Base-by-base conservation (phyloP, 2,797 vertebrate species). In the Falco biarmicus region DNA sequence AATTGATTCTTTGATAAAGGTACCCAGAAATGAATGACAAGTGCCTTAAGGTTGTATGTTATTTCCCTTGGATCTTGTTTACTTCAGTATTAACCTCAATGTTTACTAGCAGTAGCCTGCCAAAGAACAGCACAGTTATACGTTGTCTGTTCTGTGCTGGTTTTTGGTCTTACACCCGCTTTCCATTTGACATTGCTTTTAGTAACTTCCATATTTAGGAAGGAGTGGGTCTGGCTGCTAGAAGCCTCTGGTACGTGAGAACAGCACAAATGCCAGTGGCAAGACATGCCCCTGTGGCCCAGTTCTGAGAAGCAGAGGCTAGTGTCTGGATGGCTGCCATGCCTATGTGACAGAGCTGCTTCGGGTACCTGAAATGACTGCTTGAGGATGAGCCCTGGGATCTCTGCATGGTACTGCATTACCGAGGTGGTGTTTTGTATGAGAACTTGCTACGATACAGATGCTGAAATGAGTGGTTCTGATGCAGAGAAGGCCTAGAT, bases 361-460 rank as follows among this genome's bases (percentile, higher is more conserved):
- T 15, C 1, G 2, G 13, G 43, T 47, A 25, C 39, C 53, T 37
- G 37, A 45, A 63, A n/a, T 19, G 16, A 26, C 56, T 51, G 43
- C 59, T 83, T 65, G 28, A 31, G 32, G 50, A 32, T 32, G 45
- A 61, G 41, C 59, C 28, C n/a, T 39, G 48, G 64, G 39, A 26
- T 19, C 45, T n/a, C 25, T 31, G n/a, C 26, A 1, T 51, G 37
- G 39, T 19, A 4, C n/a, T 41, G 18, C 0, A 0, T 28, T 69
- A 22, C 28, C 28, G 48, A 16, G 29, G 22, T 32, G 47, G n/a
- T 25, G 22, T 65, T 25, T 82, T 32, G 45, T n/a, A 8, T 37
- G 34, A 65, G 41, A 56, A 20, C 7, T 11, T 77, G 45, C 32
- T 87, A 9, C 41, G 43, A 6, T 43, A 31, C 7, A 39, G 34